A percentile compares a stretch with the other conserved stretches of the same genome.
Conservation (phyloP, 2,797 vertebrate species). For the Miichthys miiuy region DNA sequence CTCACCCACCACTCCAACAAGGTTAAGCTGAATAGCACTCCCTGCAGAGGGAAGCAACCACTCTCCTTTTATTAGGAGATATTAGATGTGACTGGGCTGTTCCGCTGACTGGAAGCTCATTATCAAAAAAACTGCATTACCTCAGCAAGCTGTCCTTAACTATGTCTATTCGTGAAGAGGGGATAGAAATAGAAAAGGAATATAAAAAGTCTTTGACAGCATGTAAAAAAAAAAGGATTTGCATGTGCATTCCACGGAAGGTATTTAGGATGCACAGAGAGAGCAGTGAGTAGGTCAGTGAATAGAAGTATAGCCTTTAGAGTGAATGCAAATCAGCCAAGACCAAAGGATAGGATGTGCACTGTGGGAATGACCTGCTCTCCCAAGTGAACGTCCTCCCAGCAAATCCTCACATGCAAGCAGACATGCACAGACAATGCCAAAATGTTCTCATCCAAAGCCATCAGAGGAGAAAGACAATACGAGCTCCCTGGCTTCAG, state of each 20-base stretch:
- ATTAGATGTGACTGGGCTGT: conserved; percentile 64
- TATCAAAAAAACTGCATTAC: conserved; percentile 55
- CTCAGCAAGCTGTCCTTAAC: conserved; percentile 54
- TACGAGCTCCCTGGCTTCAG: conserved; percentile 47
- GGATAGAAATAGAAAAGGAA: conserved; percentile 22
- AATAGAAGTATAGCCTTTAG: conserved; percentile 47
- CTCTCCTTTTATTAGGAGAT: conserved; percentile 62
- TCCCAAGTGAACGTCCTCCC: conserved; percentile 36
- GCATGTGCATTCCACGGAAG: conserved; percentile 42
- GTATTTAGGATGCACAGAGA: conserved; percentile 51
- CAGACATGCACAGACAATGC: conserved; percentile 35
- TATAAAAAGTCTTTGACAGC: conserved; percentile 50
- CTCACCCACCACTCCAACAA: conserved; percentile 38
- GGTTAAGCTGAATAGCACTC: conserved; percentile 53
- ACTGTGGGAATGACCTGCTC: conserved; percentile 56
- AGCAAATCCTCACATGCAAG: conserved; percentile 43
- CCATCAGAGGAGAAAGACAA: conserved; percentile 56
- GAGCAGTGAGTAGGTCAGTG: conserved; percentile 34
- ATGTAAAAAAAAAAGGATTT: conserved; percentile 19
- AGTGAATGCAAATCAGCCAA: conserved; percentile 65
- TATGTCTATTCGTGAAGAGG: conserved; percentile 14
- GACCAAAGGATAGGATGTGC: conserved; percentile 54
- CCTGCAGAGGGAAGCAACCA: conserved; percentile 49
- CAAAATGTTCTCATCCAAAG: conserved; percentile 48
- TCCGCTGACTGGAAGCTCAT: conserved; percentile 60